A percentile compares a stretch with the other conserved stretches of the same genome.
These are phyloP conservation scores for Leptodactylus fuscus DNA, from an alignment of 2,113 vertebrate genomes.

Conservation along the genomic window DNA sequence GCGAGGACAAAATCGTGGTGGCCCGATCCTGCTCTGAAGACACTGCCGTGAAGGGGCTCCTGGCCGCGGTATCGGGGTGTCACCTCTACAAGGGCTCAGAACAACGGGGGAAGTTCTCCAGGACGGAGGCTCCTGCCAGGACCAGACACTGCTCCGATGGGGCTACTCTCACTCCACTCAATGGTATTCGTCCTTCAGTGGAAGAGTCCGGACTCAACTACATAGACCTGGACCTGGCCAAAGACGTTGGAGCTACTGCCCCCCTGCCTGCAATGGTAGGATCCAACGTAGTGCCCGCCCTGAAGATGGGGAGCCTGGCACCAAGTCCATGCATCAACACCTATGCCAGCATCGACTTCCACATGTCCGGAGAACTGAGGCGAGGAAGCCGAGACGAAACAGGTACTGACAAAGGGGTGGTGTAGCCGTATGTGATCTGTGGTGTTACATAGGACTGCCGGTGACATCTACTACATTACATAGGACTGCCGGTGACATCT, in stretches of 20 bases:
- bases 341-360: slow-evolving; percentile 84
- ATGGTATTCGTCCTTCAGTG: slow-evolving; percentile 45
- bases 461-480: too few species aligned
- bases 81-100: slow-evolving; percentile 10
- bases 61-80: neutral
- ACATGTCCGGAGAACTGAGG: slow-evolving; percentile 76
- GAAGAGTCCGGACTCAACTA: slow-evolving; percentile 82
- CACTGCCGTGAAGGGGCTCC: neutral
- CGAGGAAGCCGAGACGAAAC: slow-evolving; percentile 71
- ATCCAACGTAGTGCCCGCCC: slow-evolving; percentile 53
- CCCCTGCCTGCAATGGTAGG: neutral
- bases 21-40: neutral
- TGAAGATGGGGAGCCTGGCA: slow-evolving; percentile 30
- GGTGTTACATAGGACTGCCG: too few species aligned
- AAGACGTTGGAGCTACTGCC: neutral
- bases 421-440: too few species aligned
- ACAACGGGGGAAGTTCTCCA: slow-evolving; percentile 68
- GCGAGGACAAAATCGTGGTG: neutral
- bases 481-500: too few species aligned
- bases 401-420: slow-evolving; percentile 61
- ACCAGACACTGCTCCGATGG: slow-evolving; percentile 79
- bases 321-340: slow-evolving; percentile 68
- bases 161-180: slow-evolving; percentile 60
- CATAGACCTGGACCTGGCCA: slow-evolving; percentile 80
- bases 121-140: slow-evolving; percentile 72